Evolutionary conservation across 92 coral and sea anemone genomes (phyloP), one percentile per base, ranked within the genome.

Genomic region (Umimayanthus chanpuru): DNA sequence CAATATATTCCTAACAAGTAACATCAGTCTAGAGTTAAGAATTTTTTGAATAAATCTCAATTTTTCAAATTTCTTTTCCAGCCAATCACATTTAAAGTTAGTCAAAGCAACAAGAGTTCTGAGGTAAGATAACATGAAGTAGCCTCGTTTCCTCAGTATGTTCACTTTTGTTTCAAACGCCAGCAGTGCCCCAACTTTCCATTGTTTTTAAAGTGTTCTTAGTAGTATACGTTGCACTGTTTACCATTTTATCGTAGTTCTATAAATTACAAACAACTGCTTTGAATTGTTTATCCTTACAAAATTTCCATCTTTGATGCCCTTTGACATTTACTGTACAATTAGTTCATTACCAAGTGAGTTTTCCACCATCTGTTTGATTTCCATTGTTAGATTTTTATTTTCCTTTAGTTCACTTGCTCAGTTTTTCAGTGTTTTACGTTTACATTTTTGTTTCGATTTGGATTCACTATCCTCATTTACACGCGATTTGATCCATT

Each of bases 31-130:
- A 20, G 15, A 16, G 23, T 72, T 12, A 6, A 72, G 11, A 1
- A 29, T 72, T 23, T 12, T 30, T 25, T 23, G 16, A 9, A 61
- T 23, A 58, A 49, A 20, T 36, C 73, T 58, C 10, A 58, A 81
- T 9, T 58, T 49, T 47, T 77, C 30, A 4, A 9, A 25, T 23
- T 85, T 32, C 36, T 76, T 2, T 14, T 80, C 28, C 90, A 89
- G 92, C 92, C 92, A 49, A 76, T 89, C 44, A 70, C 92, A 49
- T 84, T 89, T 85, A 89, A 85, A 77, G 82, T 68, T 23, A 43
- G 79, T 32, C 71, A 71, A 55, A 73, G 87, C 49, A 67, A 87
- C 85, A 89, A 85, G 55, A 73, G 58, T 66, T 8, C 73, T 4
- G 82, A 89, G 92, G 92, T 89, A 81, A 25, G 73, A 29, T 28